Conservation (phyloP, 2,113 vertebrate species). For the Tricholaema leucomelas region DNA sequence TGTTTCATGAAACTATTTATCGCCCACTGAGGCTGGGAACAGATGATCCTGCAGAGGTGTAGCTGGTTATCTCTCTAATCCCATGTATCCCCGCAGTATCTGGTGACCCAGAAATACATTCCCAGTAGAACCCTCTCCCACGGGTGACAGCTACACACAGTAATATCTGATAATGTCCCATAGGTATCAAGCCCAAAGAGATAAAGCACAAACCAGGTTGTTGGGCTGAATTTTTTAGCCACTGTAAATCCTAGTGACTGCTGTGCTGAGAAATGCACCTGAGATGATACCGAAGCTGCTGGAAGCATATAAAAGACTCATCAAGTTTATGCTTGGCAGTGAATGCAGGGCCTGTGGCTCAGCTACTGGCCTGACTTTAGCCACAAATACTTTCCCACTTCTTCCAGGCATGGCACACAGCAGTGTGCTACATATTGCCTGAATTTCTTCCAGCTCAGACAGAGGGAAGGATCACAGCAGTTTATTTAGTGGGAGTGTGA, state of each 20-base stretch:
- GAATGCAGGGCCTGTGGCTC: neutral
- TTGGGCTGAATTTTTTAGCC: neutral
- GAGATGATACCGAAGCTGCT: neutral
- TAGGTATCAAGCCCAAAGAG: neutral
- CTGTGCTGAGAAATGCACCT: neutral
- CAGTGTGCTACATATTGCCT: neutral
- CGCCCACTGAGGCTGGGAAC: neutral
- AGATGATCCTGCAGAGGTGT: neutral
- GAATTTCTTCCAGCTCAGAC: neutral
- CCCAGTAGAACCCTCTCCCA: conserved; percentile 15
- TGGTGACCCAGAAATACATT: conserved; percentile 6
- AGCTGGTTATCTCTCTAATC: neutral
- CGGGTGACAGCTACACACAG: neutral
- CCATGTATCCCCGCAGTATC: neutral
- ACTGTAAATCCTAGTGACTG: neutral
- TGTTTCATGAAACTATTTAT: conserved; percentile 45
- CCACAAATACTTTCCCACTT: neutral
- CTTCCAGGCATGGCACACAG: neutral
- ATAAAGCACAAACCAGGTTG: neutral
- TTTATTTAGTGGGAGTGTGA: neutral
- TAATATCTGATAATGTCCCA: neutral
- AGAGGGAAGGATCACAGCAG: neutral
- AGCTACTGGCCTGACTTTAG: neutral
- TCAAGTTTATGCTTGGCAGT: neutral
- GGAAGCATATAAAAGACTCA: conserved; percentile 2